Evolutionary conservation across 2,113 vertebrate species (phyloP), one percentile per base, ranked within the genome.

Genomic region (Oryctolagus cuniculus): DNA sequence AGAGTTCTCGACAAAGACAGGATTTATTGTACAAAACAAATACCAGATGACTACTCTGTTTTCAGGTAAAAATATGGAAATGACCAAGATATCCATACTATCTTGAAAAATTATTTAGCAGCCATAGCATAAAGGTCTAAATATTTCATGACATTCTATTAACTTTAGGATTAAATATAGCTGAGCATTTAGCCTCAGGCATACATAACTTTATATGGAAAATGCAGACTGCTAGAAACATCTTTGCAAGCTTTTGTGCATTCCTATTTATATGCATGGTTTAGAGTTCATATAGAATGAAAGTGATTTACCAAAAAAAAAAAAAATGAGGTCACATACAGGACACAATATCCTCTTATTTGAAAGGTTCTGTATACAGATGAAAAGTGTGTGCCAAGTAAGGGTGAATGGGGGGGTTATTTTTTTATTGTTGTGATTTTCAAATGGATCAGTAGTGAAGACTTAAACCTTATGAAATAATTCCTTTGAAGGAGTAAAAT

Each of bases 321-420:
- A 5, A 38, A 85, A 63, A 44, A 5, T 67, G 67, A 93, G 86
- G 92, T 97, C 90, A 82, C 10, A 3, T 16, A 22, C 19, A 63
- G 90, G 51, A 80, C 74, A 88, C 78, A 95, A 91, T 93, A 88
- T 95, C 92, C 77, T 94, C 83, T 95, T 94, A 49, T 44, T 81
- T 81, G 67, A 94, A 63, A 81, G 22, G 7, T 80, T 94, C 86
- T 80, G 55, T 66, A 53, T 31, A 85, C n/a, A 66, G 11, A 72
- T 81, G 44, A 90, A 90, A 90, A 90, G 66, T 92, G 69, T 49
- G 27, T 92, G 61, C 36, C 6, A 29, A 80, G 15, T 75, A 92
- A 90, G 6, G 27, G 7, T 36, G 31, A 34, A 2, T 34, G 25
- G 19, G 29, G 19, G n/a, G 4, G 31, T 10, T 44, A 7, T 44